These are phyloP conservation scores for Eulithis prunata DNA, from an alignment of 2,888 invertebrate genomes.

Conservation along the genomic window DNA sequence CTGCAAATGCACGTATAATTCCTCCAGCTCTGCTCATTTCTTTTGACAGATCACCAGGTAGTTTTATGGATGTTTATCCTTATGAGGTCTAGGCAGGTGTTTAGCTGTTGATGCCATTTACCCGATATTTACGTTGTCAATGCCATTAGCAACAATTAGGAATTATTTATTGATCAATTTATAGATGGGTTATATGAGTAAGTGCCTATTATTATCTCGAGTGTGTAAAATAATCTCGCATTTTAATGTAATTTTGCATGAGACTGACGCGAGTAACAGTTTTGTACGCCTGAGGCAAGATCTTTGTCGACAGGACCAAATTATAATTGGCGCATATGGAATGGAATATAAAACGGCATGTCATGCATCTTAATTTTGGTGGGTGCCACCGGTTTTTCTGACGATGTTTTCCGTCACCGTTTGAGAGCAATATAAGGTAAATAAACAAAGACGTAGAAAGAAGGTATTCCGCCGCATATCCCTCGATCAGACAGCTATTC, in stretches of 20 bases:
- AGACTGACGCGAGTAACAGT: too few relatives aligned
- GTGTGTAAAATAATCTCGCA: too few relatives aligned
- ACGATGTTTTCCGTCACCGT: too few relatives aligned
- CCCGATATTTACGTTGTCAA: slow-evolving; percentile 34
- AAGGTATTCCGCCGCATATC: slow-evolving; percentile 10
- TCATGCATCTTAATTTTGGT: too few relatives aligned
- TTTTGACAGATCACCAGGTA: slow-evolving; percentile 8
- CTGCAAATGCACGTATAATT: slow-evolving; percentile 1
- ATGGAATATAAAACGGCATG: too few relatives aligned
- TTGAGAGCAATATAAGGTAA: neutral
- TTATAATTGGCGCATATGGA: too few relatives aligned
- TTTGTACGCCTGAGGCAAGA: too few relatives aligned
- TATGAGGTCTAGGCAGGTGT: slow-evolving; percentile 19
- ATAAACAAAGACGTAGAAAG: neutral
- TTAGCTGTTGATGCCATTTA: slow-evolving; percentile 19
- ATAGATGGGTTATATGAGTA: slow-evolving; percentile 23
- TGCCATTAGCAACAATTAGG: slow-evolving; percentile 38
- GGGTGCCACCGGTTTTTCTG: too few relatives aligned
- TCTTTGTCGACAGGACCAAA: neutral
- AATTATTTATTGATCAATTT: slow-evolving; percentile 45
- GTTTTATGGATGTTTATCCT: slow-evolving; percentile 11
- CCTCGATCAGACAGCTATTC: slow-evolving; percentile 13
- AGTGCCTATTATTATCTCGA: too few relatives aligned
- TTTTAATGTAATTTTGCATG: too few relatives aligned
- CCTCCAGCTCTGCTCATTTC: slow-evolving; percentile 3